Evolutionary conservation across 1,140 invertebrate species (phyloP), one percentile per base, ranked within the genome.

Genomic region (Drosophila setifemur): DNA sequence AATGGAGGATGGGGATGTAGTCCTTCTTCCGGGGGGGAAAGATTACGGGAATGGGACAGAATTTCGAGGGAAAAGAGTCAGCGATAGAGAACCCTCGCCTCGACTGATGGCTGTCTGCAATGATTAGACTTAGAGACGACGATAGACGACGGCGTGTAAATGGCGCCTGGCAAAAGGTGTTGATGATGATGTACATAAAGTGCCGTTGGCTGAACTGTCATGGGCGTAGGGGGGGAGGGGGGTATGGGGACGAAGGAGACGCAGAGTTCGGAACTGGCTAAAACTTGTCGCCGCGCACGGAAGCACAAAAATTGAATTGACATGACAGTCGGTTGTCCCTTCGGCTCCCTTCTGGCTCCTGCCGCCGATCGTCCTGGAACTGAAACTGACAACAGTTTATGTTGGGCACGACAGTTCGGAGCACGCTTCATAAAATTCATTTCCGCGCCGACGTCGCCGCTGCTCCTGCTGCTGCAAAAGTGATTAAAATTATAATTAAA

Each of bases 401-500:
- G 79, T 85, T 85, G 79, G 79, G 74, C 48, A 85, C 74, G 79
- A 85, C 79, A 85, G 79, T 85, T 85, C 54, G 81, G 75, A 77
- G 70, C 64, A 85, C 82, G 81, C 74, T 86, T 86, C 82, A 86
- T 81, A 86, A 85, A 78, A 86, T 85, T 85, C 81, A 85, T 85
- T 85, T 85, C 82, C 81, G 76, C 55, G 75, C 68, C 81, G 78
- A 69, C 58, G 44, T 49, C 19, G 57, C 33, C 11, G 18, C 25
- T 19, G 25, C 60, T 60, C 18, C 54, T 35, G 77, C 72, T 73
- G 69, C 73, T 81, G 81, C 81, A 86, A 85, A 85, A 85, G 81
- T 85, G 81, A 85, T 85, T 85, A 85, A 85, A 85, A 85, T 85
- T 85, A 85, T 85, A 85, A 85, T 85, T 85, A 85, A 85, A 85